Evolutionary conservation across 2,888 invertebrate genomes (phyloP), one percentile per base, ranked within the genome.

Genomic region (Hydroisotoma schaefferi): DNA sequence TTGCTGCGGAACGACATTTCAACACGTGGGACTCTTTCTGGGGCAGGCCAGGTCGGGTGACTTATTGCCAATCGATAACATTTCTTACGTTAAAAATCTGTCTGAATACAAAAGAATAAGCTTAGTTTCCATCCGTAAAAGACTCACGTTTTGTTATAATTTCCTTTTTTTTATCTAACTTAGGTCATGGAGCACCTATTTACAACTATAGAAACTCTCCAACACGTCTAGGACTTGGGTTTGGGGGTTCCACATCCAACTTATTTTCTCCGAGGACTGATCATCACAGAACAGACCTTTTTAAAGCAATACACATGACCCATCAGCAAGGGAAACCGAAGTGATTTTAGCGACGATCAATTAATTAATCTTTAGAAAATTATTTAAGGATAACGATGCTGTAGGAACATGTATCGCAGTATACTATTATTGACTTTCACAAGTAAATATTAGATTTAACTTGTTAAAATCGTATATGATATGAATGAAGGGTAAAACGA

Each of bases 21-120:
- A 55, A 57, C 48, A 66, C 66, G 3, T 66, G 63, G 63, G 61
- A 63, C 29, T 61, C 59, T n/a, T 55, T 66, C 15, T 66, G 66
- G 66, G 66, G 66, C 2, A 53, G 66, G 40, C 66, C 66, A 3
- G 66, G 66, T 52, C 5, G 12, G 49, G 6, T n/a, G 18, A 6
- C 6, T 8, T 6, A 43, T 43, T 10, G 6, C 8, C 43, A 18
- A 43, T 18, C 6, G 18, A 43, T 6, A 20, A 12, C 6, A 6
- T 12, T 43, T 43, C 8, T 12, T 20, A 8, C 18, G 47, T 6
- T 47, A 18, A 8, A 8, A 20, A 8, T 47, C 8, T 47, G 8
- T 47, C 18, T 23, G 4, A 28, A 26, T 46, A 46, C 3, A 6
- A 25, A 20, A 18, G 18, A 33, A 33, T 33, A 10, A 33, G 33